Base-by-base conservation (phyloP, 1,140 invertebrate species). In the Hesperophylax magnus region DNA sequence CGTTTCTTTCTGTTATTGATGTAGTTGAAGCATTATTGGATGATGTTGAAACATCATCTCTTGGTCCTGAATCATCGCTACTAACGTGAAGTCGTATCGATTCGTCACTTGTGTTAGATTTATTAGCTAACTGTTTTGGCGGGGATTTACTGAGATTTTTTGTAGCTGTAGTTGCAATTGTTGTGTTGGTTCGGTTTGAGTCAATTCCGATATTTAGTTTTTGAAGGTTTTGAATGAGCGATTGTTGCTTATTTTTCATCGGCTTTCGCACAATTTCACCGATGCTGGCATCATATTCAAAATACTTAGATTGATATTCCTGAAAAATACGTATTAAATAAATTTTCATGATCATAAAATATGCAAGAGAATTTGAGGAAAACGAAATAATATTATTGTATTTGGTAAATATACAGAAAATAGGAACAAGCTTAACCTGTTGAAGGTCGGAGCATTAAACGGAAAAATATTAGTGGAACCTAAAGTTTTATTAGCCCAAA, bases 241-340 rank as follows among this genome's bases (percentile, higher is more conserved):
- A 78, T 67, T 75, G 60, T 54, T 18, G 53, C 56, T 79, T 81
- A 24, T 79, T 31, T 39, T 61, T 58, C 17, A 22, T 15, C 34
- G 34, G 20, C 65, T 80, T 82, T 54, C 78, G 58, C 15, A 71
- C 60, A 22, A 83, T 78, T n/a, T 60, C 76, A 9, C 76, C 67
- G 17, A 79, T 78, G 17, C 18, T 65, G 11, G 80, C 76, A 52
- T 83, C 82, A 67, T 83, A 83, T 65, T 78, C 52, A 58, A 80
- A 78, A 78, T 80, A 22, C 67, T 82, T 82, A 1, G 77, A 76
- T 79, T 80, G 65, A 52, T 78, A 67, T 67, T 71, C 63, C 82
- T 83, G 60, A 24, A 83, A 82, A 65, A 58, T 18, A 79, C 78
- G 61, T 60, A 4, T 7, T 34, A 34, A 34, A 34, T 34, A 34